Base-by-base conservation (phyloP, 2,113 vertebrate species). In the Heterotilapia buettikoferi region DNA sequence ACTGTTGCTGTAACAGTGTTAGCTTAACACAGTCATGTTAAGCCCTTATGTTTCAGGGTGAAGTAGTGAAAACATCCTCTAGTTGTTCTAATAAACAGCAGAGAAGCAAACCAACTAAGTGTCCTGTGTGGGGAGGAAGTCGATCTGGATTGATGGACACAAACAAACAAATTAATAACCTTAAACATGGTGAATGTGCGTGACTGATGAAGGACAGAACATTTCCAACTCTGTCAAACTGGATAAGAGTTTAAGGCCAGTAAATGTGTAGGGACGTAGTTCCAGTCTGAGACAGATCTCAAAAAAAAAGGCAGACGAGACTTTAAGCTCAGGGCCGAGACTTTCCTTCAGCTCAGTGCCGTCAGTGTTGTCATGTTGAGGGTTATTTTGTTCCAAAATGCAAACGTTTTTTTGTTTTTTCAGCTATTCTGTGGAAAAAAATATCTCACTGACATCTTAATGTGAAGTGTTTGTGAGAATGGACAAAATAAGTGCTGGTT, bases 381-480 rank as follows among this genome's bases (percentile, higher is more conserved):
- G 14, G 9, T 26, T 66, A 66, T 80, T 80, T 56, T 80, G 36
- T 4, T 33, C 29, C 47, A 80, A 80, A 80, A 79, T 0, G 5
- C 50, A 36, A 33, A 33, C 0, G 7, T 63, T 16, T 54, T 29
- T 66, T 36, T 7, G 2, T 7, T 38, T 56, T 38, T 56, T 54
- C n/a, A 57, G 33, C 33, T 57, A 43, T 56, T 40, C 11, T 26
- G 6, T 4, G 52, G 53, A 76, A 78, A 78, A 45, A n/a, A 78
- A 19, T 0, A 7, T 19, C 3, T 50, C 71, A 19, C 26, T 29
- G 40, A 78, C 26, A 50, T 31, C 18, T 78, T 78, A 50, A 78
- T 50, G 45, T 78, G 45, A 78, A 78, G 43, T 31, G 71, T 50
- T 78, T 50, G 71, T 31, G 71, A 78, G 71, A 78, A 78, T 50